These are phyloP conservation scores for Aphyosemion australe DNA, from an alignment of 2,113 vertebrate species.

Conservation along the genomic window DNA sequence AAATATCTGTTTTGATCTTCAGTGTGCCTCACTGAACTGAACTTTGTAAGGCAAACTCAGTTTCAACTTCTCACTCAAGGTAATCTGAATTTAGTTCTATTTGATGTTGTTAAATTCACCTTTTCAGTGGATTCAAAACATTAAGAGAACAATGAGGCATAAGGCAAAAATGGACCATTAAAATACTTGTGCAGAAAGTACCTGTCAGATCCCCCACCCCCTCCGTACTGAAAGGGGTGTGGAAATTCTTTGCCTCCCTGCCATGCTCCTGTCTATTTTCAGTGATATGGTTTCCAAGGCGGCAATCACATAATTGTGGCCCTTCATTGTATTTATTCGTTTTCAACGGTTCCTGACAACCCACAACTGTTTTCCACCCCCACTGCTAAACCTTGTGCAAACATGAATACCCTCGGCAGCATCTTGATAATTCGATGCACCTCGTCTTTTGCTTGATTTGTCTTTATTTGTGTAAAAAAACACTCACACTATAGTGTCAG, in stretches of 20 bases:
- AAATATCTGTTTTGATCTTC: no score
- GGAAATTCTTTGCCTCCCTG: slow-evolving; percentile 66
- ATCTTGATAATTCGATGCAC: slow-evolving; percentile 51
- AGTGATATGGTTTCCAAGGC: slow-evolving; percentile 71
- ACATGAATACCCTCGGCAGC: slow-evolving; percentile 62
- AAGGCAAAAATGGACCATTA: slow-evolving; percentile 28
- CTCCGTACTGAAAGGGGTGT: slow-evolving; percentile 55
- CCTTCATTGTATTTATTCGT: slow-evolving; percentile 77
- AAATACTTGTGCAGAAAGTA: slow-evolving; percentile 45
- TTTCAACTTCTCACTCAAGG: slow-evolving; percentile 5
- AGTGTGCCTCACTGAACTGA: no score
- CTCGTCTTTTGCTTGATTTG: slow-evolving; percentile 47
- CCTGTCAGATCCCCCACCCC: slow-evolving; percentile 49
- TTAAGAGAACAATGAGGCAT: slow-evolving; percentile 33
- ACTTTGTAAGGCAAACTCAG: no score
- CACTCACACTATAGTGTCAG: slow-evolving; percentile 16
- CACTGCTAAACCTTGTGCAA: slow-evolving; percentile 67
- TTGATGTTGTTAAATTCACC: slow-evolving; percentile 19
- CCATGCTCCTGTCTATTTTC: slow-evolving; percentile 72
- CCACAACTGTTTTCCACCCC: slow-evolving; percentile 72
- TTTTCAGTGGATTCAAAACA: slow-evolving; percentile 36
- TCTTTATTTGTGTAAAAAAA: slow-evolving; percentile 39
- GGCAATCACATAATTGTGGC: slow-evolving; percentile 78
- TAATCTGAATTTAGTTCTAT: neutral
- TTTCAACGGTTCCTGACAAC: slow-evolving; percentile 74